phyloP scores from a whole-genome alignment of 2,888 invertebrate species.

The Gortyna flavago region DNA sequence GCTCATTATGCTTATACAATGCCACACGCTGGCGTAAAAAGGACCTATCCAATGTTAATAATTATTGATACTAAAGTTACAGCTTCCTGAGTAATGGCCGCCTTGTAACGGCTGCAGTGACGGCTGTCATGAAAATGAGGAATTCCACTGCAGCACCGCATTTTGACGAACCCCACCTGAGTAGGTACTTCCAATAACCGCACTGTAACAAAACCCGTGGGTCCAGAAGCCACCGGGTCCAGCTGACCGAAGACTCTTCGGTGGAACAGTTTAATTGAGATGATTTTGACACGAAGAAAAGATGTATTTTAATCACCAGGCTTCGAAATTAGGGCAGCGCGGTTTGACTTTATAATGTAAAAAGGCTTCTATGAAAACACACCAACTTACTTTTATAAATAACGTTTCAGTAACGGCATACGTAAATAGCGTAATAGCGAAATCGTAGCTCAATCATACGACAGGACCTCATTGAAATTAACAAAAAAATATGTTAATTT shows the following conservation, averaged over 20 bases:
- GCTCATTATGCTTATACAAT: too few relatives aligned
- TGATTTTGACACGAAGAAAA: too few relatives aligned
- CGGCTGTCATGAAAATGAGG: background rate
- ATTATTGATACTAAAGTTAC: background rate
- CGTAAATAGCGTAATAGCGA: background rate
- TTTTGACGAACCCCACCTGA: too few relatives aligned
- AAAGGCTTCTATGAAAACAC: background rate
- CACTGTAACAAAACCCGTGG: too few relatives aligned
- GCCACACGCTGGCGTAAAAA: background rate
- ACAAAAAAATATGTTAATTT: slow-evolving; percentile 43
- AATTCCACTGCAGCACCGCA: too few relatives aligned
- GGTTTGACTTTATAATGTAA: background rate
- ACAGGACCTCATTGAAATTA: slow-evolving; percentile 6
- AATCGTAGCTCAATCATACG: background rate
- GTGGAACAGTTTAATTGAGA: too few relatives aligned
- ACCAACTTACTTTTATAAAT: background rate
- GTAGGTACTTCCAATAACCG: too few relatives aligned
- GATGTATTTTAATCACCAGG: too few relatives aligned
- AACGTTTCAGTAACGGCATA: background rate
- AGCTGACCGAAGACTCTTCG: too few relatives aligned
- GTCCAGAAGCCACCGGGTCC: too few relatives aligned
- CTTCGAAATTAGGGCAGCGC: background rate
- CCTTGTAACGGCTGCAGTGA: background rate
- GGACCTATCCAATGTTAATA: background rate
- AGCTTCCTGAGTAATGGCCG: too few relatives aligned